Evolutionary conservation across 2,113 vertebrate species (phyloP), one percentile per base, ranked within the genome.

Genomic region (Phaethon lepturus): DNA sequence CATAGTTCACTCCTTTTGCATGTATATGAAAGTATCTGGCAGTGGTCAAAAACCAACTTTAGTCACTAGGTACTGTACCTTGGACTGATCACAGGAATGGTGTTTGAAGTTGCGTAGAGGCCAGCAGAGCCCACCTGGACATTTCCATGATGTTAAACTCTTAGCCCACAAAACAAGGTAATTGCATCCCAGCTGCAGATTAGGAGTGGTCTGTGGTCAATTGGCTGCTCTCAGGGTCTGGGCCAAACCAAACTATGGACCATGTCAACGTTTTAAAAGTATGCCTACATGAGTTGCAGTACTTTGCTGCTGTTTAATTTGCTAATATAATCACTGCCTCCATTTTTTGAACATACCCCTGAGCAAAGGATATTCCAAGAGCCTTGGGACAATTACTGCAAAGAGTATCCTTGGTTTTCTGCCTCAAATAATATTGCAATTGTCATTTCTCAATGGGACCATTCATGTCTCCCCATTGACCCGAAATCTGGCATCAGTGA

Each of bases 11-110:
- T 33, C 17, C 20, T 88, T 86, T 59, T 42, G 24, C 31, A 17
- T 0, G 0, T 17, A 11, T 45, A 35, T 86, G 24, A 77, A 88
- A 69, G 74, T 7, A 47, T 15, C 31, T 25, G 55, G 6, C 9
- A 50, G 55, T 28, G 29, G 45, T 58, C 17, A 45, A 38, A 74
- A 14, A 9, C 14, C 17, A 20, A 3, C 33, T 17, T 4, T 0
- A 12, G 18, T 45, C 72, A 15, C 20, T 13, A 60, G 71, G 5
- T 24, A 4, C 25, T 9, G 11, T 16, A 11, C 31, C 40, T 47
- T 35, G 42, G 29, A 26, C 45, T 55, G 29, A 31, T 26, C 33
- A 49, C 20, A 55, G 49, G 69, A 8, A 2, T 52, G 47, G 20
- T 1, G 2, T 17, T 29, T 68, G 33, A 62, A 40, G 19, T 17